A percentile compares a stretch with the other conserved stretches of the same genome.
phyloP scores from a whole-genome alignment of 1,140 invertebrate species.

The Oncopodura yosiiana region DNA sequence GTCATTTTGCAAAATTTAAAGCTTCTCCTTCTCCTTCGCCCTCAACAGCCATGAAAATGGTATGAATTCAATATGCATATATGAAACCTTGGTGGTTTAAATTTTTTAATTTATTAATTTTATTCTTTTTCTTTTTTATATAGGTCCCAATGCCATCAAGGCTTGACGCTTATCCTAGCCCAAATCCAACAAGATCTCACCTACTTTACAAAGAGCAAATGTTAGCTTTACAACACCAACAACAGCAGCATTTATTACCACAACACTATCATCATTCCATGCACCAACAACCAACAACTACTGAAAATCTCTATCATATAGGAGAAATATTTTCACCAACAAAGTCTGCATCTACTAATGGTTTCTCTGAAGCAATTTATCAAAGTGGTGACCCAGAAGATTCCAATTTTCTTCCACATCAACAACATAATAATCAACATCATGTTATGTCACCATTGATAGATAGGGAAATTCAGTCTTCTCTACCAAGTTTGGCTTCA shows the following conservation, averaged over 20 bases:
- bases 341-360: slow-evolving; percentile 32
- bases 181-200: slow-evolving; percentile 33
- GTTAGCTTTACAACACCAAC: slow-evolving; percentile 10
- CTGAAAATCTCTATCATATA: slow-evolving; percentile 41
- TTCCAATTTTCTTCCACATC: slow-evolving; percentile 30
- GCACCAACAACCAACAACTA: slow-evolving; percentile 28
- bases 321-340: slow-evolving; percentile 41
- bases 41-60: slow-evolving; percentile 35
- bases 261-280: slow-evolving; percentile 7
- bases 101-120: neutral
- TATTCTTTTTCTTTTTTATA: slow-evolving; percentile 1
- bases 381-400: slow-evolving; percentile 42
- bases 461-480: slow-evolving; percentile 45
- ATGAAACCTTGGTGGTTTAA: neutral
- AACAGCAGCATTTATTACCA: slow-evolving; percentile 34
- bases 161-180: slow-evolving; percentile 32
- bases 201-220: slow-evolving; percentile 22
- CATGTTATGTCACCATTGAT: slow-evolving; percentile 36
- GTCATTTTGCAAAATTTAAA: slow-evolving; percentile 35
- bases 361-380: slow-evolving; percentile 39
- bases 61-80: slow-evolving; percentile 4
- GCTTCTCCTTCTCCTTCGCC: slow-evolving; percentile 34
- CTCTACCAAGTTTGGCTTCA: slow-evolving; percentile 41
- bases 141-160: slow-evolving; percentile 32
- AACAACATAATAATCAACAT: too few relatives aligned